These are phyloP conservation scores for Ascidia mentula DNA, from an alignment of 23 tunicate genomes.

Conservation along the genomic window DNA sequence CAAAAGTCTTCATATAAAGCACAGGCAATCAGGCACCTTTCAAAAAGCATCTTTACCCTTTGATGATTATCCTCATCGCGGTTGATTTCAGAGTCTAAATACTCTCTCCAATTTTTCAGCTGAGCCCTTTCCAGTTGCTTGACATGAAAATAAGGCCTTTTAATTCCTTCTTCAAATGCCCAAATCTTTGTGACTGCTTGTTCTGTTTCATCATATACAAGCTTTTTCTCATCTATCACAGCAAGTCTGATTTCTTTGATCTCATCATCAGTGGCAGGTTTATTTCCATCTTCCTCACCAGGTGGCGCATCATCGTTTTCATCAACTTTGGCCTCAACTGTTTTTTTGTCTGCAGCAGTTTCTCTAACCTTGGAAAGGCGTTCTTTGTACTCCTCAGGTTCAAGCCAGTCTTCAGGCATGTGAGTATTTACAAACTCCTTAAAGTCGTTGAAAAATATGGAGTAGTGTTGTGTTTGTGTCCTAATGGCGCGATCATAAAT, in stretches of 20 bases:
- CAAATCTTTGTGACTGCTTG: conserved; percentile 81
- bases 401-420: conserved; percentile 52
- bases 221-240: conserved; percentile 58
- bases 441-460: conserved; percentile 63
- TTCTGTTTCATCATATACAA: conserved; percentile 67
- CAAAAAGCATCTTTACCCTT: conserved; percentile 61
- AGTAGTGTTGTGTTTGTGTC: conserved; percentile 78
- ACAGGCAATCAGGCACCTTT: conserved; percentile 90
- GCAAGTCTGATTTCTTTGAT: conserved; percentile 38
- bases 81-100: conserved; percentile 68
- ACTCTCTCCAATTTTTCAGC: conserved; percentile 91
- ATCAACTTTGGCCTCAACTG: conserved; percentile 24
- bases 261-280: conserved; percentile 82
- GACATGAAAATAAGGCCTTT: conserved; percentile 89
- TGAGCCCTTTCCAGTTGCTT: conserved; percentile 90
- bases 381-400: conserved; percentile 42
- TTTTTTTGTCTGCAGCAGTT: conserved; percentile 10
- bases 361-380: conserved; percentile 39
- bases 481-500: conserved; percentile 58
- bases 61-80: conserved; percentile 38
- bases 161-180: conserved; percentile 92
- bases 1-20: conserved; percentile 95
- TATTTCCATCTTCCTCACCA: conserved; percentile 67
- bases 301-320: conserved; percentile 81
- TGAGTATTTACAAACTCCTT: conserved; percentile 73